Base-by-base conservation (phyloP, 2,888 invertebrate genomes). In the Hipparchia sbordonii region DNA sequence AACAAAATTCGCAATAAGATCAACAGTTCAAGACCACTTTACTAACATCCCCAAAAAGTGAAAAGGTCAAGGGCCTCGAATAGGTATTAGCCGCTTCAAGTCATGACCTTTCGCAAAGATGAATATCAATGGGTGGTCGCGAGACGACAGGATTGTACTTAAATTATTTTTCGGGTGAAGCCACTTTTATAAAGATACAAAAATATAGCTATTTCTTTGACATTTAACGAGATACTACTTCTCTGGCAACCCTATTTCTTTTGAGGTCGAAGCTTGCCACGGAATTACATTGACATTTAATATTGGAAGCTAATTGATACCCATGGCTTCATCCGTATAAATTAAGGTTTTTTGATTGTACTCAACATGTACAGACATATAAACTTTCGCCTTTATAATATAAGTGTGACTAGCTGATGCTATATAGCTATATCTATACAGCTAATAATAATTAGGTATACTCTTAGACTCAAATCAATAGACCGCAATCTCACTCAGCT, bases 21-120 rank as follows among this genome's bases (percentile, higher is more conserved):
- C 68, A 74, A 70, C 70, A 68, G 72, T 71, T 72, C 68, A 74
- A 70, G 67, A 68, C 67, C 67, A 59, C 63, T 45, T 59, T 23
- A 62, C 70, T 67, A 13, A 46, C 56, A 71, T 51, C 60, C 56
- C 54, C 66, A 60, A 71, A 75, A 72, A 73, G 73, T 75, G 73
- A 70, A 72, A 75, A 75, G 73, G 75, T 75, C 73, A 75, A 75
- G 73, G 61, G 54, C 65, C 66, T 23, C 71, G 73, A 73, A 71
- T 23, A 23, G 23, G 23, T 75, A 73, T 70, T 71, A 69, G 71
- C 73, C 75, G 73, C 73, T 75, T 75, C 63, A 33, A 60, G 45
- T 61, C 60, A 71, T 62, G 73, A 73, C 75, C 73, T 75, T 73
- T 73, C 57, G 66, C 70, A 51, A 70, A 70, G 73, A 73, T 75